These are phyloP conservation scores for Ceratina australensis DNA, from an alignment of 1,140 invertebrate genomes.

Conservation along the genomic window DNA sequence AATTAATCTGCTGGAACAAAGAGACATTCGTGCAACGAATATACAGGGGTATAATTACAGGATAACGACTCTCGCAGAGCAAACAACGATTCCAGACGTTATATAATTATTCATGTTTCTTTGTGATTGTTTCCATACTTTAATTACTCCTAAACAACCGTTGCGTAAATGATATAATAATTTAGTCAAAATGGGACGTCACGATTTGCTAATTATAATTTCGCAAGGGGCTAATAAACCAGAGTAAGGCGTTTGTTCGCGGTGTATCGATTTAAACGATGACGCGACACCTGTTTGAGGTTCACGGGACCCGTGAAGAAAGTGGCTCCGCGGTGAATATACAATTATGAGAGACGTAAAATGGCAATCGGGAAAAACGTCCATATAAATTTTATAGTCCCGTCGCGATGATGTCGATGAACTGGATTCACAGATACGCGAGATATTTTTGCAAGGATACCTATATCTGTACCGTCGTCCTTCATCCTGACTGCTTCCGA, in stretches of 20 bases:
- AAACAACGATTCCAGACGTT: background rate
- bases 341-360: constrained; percentile 24
- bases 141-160: background rate
- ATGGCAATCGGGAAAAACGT: constrained; percentile 16
- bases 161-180: background rate
- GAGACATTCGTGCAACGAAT: background rate
- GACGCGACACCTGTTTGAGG: constrained; percentile 1
- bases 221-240: no score
- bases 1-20: background rate
- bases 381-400: constrained; percentile 10
- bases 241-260: background rate
- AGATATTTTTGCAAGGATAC: constrained; percentile 36
- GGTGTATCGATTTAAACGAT: background rate
- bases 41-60: background rate
- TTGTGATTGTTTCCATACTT: background rate
- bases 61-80: no score
- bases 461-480: constrained; percentile 11
- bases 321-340: background rate
- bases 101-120: background rate
- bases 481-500: background rate
- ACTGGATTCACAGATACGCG: constrained; percentile 9
- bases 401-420: constrained; percentile 35
- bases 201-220: no score
- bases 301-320: background rate
- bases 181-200: no score